Conservation (phyloP, 2,888 invertebrate genomes). For the Epirrhoe tristata region DNA sequence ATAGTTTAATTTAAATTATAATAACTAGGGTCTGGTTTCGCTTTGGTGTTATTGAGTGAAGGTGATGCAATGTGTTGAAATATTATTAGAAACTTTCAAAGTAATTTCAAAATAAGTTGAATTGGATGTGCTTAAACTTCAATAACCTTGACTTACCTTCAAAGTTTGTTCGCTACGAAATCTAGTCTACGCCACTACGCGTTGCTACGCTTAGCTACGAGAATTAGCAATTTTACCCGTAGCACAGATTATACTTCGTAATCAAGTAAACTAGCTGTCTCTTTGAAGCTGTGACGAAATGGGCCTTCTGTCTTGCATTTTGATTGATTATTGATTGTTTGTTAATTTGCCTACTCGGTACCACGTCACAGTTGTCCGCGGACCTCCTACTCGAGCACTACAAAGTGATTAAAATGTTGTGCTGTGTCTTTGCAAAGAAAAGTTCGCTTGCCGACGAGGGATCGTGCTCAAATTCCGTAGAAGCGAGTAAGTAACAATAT, state of each 20-base stretch:
- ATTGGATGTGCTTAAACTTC: no score
- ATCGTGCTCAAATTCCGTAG: slow-evolving; percentile 43
- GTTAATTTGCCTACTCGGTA: slow-evolving; percentile 48
- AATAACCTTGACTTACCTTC: no score
- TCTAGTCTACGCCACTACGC: background rate
- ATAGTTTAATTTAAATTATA: no score
- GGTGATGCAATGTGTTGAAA: no score
- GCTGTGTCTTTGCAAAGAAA: slow-evolving; percentile 50
- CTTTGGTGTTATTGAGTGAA: no score
- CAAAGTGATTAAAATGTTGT: slow-evolving; percentile 52
- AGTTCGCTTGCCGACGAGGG: slow-evolving; percentile 37
- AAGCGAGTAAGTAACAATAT: slow-evolving; percentile 50
- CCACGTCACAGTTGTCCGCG: slow-evolving; percentile 24
- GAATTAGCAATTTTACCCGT: background rate
- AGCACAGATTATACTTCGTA: background rate
- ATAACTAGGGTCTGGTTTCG: no score
- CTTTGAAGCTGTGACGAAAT: slow-evolving; percentile 27
- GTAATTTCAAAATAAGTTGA: no score
- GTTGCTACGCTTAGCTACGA: no score
- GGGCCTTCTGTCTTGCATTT: slow-evolving; percentile 47
- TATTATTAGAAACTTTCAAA: no score
- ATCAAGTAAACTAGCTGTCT: slow-evolving; percentile 9
- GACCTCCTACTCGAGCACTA: slow-evolving; percentile 13
- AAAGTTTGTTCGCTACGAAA: background rate
- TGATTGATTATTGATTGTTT: slow-evolving; percentile 59